Percentiles rank a stretch among this genome's conserved stretches.
These are phyloP conservation scores for Xestia c-nigrum DNA, from an alignment of 2,888 invertebrate genomes.

Conservation along the genomic window DNA sequence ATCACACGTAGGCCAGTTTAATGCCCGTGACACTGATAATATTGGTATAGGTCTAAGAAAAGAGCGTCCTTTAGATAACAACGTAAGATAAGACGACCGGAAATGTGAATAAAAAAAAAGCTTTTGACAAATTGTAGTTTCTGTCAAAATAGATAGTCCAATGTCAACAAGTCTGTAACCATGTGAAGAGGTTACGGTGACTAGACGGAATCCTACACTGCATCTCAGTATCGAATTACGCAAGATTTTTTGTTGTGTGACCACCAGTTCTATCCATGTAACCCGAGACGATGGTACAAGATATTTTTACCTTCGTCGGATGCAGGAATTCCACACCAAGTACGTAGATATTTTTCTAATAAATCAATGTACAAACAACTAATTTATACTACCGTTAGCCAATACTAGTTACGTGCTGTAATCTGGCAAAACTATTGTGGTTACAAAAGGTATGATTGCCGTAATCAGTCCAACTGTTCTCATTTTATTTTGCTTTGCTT, in stretches of 20 bases:
- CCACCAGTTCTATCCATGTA: conserved; percentile 83
- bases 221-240: conserved; percentile 81
- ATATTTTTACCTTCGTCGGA: conserved; percentile 82
- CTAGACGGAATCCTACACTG: conserved; percentile 85
- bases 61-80: conserved; percentile 80
- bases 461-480: conserved; percentile 62
- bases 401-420: conserved; percentile 59
- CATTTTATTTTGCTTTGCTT: conserved; percentile 62
- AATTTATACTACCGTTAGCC: conserved; percentile 65
- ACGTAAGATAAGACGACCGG: conserved; percentile 75
- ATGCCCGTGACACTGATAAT: conserved; percentile 78
- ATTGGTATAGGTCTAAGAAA: conserved; percentile 86
- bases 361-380: conserved; percentile 53
- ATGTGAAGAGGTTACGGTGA: conserved; percentile 80
- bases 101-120: conserved; percentile 68
- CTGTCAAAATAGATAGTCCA: conserved; percentile 21
- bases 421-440: conserved; percentile 64
- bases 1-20: conserved; percentile 83
- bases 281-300: conserved; percentile 76
- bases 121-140: conserved; percentile 21
- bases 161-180: conserved; percentile 62
- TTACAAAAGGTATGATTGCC: conserved; percentile 64
- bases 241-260: conserved; percentile 78
- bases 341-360: conserved; percentile 59
- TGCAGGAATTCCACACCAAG: conserved; percentile 73